These are phyloP conservation scores for Patella depressa DNA, from an alignment of 2,888 invertebrate genomes.

Conservation along the genomic window DNA sequence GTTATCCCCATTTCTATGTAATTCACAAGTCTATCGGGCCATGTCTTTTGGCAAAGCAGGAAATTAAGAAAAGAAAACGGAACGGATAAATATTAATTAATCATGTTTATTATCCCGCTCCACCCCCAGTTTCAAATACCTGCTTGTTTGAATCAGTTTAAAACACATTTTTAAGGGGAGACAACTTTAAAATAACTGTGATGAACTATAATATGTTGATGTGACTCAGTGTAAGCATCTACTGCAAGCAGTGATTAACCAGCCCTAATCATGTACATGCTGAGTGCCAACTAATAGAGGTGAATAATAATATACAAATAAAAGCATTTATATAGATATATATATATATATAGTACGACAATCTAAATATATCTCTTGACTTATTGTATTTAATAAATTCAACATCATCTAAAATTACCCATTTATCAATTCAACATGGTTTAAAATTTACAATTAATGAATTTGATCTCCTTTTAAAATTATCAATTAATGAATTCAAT, in stretches of 20 bases:
- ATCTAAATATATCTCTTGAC: no score
- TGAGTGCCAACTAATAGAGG: constrained; percentile 7
- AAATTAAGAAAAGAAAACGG: neutral
- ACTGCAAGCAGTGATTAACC: neutral
- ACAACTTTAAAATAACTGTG: neutral
- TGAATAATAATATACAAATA: neutral
- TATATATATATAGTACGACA: no score
- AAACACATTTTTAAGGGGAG: neutral
- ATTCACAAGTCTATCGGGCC: neutral
- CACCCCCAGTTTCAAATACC: no score
- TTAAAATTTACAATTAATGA: no score
- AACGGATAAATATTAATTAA: neutral
- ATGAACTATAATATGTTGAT: constrained; percentile 3
- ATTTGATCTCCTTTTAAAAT: no score
- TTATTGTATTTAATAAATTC: no score
- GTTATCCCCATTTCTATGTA: neutral
- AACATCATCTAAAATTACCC: no score
- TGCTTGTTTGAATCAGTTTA: no score
- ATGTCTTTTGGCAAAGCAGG: neutral
- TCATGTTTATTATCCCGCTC: no score
- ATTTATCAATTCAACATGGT: no score
- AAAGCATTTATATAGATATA: neutral
- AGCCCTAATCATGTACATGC: neutral
- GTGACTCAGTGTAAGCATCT: constrained; percentile 3
- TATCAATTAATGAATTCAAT: no score